A percentile compares a stretch with the other conserved stretches of the same genome.
phyloP scores from a whole-genome alignment of 1,140 invertebrate genomes.

The Drosophila obscura region DNA sequence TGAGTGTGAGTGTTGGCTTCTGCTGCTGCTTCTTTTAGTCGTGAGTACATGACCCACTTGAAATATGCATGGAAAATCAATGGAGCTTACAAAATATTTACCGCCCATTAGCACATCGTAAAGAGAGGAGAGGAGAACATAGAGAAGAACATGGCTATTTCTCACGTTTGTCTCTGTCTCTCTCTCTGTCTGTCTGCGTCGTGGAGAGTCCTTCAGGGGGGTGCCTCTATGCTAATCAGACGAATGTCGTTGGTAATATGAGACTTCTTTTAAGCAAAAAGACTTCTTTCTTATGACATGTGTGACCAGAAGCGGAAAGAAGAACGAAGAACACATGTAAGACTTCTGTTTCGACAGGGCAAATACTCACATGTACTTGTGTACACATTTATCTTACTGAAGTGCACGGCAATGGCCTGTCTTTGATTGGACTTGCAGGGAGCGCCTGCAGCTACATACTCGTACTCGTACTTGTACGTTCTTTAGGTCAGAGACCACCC shows the following conservation, averaged over 20 bases:
- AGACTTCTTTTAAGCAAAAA: constrained; percentile 33
- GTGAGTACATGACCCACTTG: constrained; percentile 61
- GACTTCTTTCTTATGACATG: constrained; percentile 46
- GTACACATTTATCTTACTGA: constrained; percentile 5
- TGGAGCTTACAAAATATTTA: constrained; percentile 77
- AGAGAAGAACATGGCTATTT: constrained; percentile 15
- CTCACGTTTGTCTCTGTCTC: constrained; percentile 58
- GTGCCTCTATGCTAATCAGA: constrained; percentile 63
- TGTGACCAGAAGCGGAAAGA: constrained; percentile 48
- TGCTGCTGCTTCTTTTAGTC: constrained; percentile 11
- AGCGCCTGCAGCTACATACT: constrained; percentile 1
- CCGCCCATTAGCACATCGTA: constrained; percentile 77
- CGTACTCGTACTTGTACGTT: neutral
- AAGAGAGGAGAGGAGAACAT: constrained; percentile 8
- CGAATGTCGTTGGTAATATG: constrained; percentile 54
- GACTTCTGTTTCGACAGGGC: constrained; percentile 53
- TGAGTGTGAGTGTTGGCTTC: constrained; percentile 20
- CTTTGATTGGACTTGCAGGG: constrained; percentile 36
- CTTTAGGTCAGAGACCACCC: constrained; percentile 24
- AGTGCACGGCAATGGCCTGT: constrained; percentile 31
- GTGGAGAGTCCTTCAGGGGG: constrained; percentile 59
- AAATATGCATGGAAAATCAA: constrained; percentile 66
- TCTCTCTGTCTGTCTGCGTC: constrained; percentile 31
- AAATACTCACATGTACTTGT: neutral
- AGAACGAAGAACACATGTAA: constrained; percentile 60